Evolutionary conservation across 2,113 vertebrate genomes (phyloP).

Genomic region (Paramormyrops kingsleyae): DNA sequence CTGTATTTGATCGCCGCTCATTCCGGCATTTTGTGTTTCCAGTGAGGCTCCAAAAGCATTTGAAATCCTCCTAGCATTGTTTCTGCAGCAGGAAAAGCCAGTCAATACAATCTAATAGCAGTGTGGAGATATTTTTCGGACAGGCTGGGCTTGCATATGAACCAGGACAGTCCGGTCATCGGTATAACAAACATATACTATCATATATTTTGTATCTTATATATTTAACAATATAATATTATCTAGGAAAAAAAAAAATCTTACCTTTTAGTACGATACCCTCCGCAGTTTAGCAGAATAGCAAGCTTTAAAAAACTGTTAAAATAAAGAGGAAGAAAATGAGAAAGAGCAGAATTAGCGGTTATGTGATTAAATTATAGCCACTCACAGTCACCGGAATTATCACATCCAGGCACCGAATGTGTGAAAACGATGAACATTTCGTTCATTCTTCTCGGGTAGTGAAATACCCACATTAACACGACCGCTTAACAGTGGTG

Average conservation of each 20-base stretch:
- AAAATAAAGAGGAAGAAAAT: background rate
- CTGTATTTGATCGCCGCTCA: background rate
- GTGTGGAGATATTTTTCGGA: no score
- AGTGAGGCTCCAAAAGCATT: background rate
- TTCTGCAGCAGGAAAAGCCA: background rate
- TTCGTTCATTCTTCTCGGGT: background rate
- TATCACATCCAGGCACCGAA: background rate
- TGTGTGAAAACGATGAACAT: background rate
- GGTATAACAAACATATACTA: background rate
- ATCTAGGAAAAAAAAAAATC: no score
- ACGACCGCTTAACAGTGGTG: background rate
- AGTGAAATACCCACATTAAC: background rate
- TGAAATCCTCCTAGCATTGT: background rate
- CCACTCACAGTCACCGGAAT: background rate
- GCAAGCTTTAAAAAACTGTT: constrained; percentile 23
- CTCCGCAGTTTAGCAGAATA: constrained; percentile 10
- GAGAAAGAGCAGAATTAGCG: background rate
- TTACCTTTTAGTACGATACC: constrained; percentile 16
- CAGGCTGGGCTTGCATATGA: background rate
- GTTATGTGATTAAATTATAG: background rate
- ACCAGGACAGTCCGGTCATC: background rate
- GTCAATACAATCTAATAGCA: background rate
- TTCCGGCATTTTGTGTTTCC: background rate
- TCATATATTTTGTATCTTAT: background rate
- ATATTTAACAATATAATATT: background rate